Base-by-base conservation (phyloP, 2,113 vertebrate genomes). In the Nerophis lumbriciformis region DNA sequence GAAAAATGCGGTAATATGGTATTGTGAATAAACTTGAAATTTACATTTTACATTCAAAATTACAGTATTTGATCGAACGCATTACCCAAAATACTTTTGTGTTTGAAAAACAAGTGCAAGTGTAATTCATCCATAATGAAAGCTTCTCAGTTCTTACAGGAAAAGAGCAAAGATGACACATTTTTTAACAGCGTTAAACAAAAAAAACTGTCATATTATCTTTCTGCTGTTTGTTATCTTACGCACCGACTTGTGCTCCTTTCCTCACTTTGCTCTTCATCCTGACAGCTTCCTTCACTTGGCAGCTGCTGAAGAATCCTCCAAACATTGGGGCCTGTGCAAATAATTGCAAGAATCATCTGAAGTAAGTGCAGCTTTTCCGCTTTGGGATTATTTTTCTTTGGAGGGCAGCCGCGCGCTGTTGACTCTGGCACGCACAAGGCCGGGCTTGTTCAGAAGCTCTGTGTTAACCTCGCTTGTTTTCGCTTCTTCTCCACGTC, bases 381-480 rank as follows among this genome's bases (percentile, higher is more conserved):
- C 38, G 6, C 64, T 68, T 65, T 55, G n/a, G 53, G 53, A 53
- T 69, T 79, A 61, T 75, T 74, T 78, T 76, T 50, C 60, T 76
- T 54, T 52, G n/a, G 16, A 35, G 47, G 66, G 56, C 53, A 72
- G 54, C 63, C 58, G 60, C 66, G 21, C 53, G 61, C 16, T 75
- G 50, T 84, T 81, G 63, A 65, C 69, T 47, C 71, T 64, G 64
- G 55, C 58, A 59, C 28, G 65, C 19, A 72, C 66, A 79, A 72
- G 62, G 67, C 35, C 56, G 71, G 47, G 2, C 73, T 77, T 77
- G 69, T 77, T 67, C 72, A 70, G 39, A 57, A 57, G 67, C 54
- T 72, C 37, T n/a, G 55, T 63, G 52, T 66, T 50, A 19, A 13
- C 21, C 12, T 4, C 5, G 12, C 21, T 53, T 13, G 10, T 6